Conservation (phyloP, 2,797 vertebrate genomes). For the Pantherophis alleghaniensis region DNA sequence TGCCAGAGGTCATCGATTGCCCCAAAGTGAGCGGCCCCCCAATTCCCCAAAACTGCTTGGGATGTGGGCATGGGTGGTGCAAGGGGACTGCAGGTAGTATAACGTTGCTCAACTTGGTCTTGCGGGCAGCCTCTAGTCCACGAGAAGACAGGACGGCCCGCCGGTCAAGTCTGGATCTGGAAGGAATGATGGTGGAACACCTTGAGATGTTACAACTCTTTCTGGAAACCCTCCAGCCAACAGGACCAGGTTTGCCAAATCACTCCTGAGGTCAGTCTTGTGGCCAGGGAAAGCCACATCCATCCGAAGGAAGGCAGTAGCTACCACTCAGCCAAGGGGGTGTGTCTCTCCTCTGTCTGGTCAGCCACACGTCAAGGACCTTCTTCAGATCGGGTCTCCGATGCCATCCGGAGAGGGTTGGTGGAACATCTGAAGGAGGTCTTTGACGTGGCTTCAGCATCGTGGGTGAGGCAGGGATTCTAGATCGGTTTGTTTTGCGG, state of each 20-base stretch:
- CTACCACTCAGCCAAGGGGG: neutral
- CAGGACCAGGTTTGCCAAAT: constrained; percentile 67
- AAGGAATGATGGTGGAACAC: constrained; percentile 61
- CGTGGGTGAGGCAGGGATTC: neutral
- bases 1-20: constrained; percentile 57
- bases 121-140: neutral
- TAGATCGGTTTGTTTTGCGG: neutral
- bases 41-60: constrained; percentile 57
- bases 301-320: constrained; percentile 57
- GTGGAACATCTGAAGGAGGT: neutral
- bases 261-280: constrained; percentile 79
- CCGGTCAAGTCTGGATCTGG: constrained; percentile 65
- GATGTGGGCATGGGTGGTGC: constrained; percentile 22
- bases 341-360: constrained; percentile 49
- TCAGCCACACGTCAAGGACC: constrained; percentile 13
- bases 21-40: constrained; percentile 44
- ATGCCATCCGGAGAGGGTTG: neutral
- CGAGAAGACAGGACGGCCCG: constrained; percentile 43
- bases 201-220: neutral
- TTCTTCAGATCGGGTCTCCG: neutral
- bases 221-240: constrained; percentile 49
- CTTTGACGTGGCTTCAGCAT: neutral
- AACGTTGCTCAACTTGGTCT: neutral
- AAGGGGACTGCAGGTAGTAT: neutral
- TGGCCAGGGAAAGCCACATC: constrained; percentile 81